These are phyloP conservation scores for Agriopis marginaria DNA, from an alignment of 2,888 invertebrate species.

Conservation along the genomic window DNA sequence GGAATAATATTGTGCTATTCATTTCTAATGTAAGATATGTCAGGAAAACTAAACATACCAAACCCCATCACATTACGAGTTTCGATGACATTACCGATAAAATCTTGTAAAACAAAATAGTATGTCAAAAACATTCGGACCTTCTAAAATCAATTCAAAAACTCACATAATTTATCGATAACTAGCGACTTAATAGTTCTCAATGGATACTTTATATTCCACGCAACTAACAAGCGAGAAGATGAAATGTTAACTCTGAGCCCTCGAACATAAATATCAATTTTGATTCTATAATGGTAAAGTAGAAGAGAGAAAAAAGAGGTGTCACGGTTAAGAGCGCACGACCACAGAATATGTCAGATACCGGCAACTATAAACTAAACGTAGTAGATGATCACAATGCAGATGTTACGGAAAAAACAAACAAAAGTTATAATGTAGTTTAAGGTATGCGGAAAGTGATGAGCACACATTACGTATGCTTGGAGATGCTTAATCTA, in stretches of 20 bases:
- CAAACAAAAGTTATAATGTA: conserved; percentile 30
- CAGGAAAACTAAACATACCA: conserved; percentile 24
- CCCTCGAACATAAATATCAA: conserved; percentile 35
- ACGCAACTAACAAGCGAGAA: conserved; percentile 10
- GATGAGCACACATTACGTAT: conserved; percentile 31
- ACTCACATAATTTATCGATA: conserved; percentile 41
- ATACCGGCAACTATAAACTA: conserved; percentile 47
- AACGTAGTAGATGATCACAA: conserved; percentile 38
- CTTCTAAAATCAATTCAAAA: conserved; percentile 38
- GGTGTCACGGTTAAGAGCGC: conserved; percentile 69
- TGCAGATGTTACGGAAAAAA: conserved; percentile 32
- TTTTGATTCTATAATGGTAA: conserved; percentile 39
- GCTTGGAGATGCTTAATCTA: conserved; percentile 47
- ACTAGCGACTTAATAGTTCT: conserved; percentile 35
- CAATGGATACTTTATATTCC: conserved; percentile 36
- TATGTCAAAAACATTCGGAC: conserved; percentile 36
- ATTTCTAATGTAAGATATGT: conserved; percentile 11
- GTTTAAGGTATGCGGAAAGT: conserved; percentile 37
- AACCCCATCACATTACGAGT: conserved; percentile 26
- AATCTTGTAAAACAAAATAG: conserved; percentile 33
- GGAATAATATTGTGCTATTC: conserved; percentile 17
- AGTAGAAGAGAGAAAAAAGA: conserved; percentile 51
- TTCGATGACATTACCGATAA: conserved; percentile 35
- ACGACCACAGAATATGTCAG: conserved; percentile 58
- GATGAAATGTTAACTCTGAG: conserved; percentile 31